phyloP scores from a whole-genome alignment of 2,888 invertebrate species.

The Campoletis raptor region DNA sequence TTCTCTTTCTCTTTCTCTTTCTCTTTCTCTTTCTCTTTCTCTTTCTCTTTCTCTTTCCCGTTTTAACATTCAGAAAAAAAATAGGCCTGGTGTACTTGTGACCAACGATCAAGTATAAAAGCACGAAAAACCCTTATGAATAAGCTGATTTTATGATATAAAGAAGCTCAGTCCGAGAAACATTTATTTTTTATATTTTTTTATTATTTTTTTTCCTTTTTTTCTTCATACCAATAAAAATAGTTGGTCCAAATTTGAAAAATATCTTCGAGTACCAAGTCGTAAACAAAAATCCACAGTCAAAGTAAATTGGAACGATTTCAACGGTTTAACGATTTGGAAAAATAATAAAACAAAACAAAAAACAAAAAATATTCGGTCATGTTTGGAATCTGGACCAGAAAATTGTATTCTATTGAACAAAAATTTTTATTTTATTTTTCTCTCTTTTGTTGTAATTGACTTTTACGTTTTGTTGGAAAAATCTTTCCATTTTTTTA shows the following conservation, averaged over 20 bases:
- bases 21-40: too few relatives aligned
- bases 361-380: background rate
- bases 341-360: background rate
- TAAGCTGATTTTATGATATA: slow-evolving; percentile 54
- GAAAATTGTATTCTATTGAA: background rate
- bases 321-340: background rate
- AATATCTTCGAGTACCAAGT: background rate
- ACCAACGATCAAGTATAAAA: slow-evolving; percentile 38
- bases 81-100: slow-evolving; percentile 12
- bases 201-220: background rate
- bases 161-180: slow-evolving; percentile 9
- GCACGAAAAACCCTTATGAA: slow-evolving; percentile 37
- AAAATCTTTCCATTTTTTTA: too few relatives aligned
- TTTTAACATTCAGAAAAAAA: background rate
- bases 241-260: background rate
- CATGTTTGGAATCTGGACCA: background rate
- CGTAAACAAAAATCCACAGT: background rate
- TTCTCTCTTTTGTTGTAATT: background rate
- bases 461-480: background rate
- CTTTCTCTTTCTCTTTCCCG: background rate
- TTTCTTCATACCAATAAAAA: background rate
- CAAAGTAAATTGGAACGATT: background rate
- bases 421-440: background rate
- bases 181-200: too few relatives aligned
- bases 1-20: too few relatives aligned